Base-by-base conservation (phyloP, 2,113 vertebrate genomes). In the Microcebus tavaratra region DNA sequence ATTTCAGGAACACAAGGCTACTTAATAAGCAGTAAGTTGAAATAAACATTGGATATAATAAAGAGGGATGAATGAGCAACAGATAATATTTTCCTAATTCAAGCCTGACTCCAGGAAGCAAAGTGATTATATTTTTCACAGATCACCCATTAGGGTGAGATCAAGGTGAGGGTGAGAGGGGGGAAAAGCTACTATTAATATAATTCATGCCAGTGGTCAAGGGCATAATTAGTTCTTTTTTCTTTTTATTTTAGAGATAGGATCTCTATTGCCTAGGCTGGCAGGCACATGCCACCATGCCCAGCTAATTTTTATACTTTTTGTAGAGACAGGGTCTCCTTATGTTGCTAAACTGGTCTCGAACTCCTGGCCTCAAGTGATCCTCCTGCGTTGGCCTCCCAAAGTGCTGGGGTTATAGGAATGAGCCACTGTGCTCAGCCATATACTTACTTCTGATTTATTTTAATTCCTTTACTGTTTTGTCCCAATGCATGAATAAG, bases 401-500 rank as follows among this genome's bases (percentile, higher is more conserved):
- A 63, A 63, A 63, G 61, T 11, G 61, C 4, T 29, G 25, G 61
- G 23, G 29, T 29, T 63, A 29, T 4, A 63, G 61, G 27, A 11
- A 29, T 29, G 61, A 63, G 61, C 27, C 25, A 63, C 61, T 29
- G 11, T 12, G 11, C 61, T 25, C 61, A 63, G 61, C 11, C 61
- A 13, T 27, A 88, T 36, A 68, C 75, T 97, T 86, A 87, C 88
- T 87, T 11, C 42, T 94, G 96, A 98, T 98, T 98, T 97, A 98
- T 84, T 91, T 96, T 70, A 75, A 91, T 97, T 91, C 90, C 95
- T 95, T 97, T 85, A 48, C 83, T 94, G 90, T 73, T 98, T 97
- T 97, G 67, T 97, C 82, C 75, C 84, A 90, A 21, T 93, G 98
- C 68, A 76, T 93, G 82, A 98, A 96, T 97, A 97, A 97, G 97